Evolutionary conservation across 2,888 invertebrate genomes (phyloP).

Genomic region (Lochmaea crataegi): DNA sequence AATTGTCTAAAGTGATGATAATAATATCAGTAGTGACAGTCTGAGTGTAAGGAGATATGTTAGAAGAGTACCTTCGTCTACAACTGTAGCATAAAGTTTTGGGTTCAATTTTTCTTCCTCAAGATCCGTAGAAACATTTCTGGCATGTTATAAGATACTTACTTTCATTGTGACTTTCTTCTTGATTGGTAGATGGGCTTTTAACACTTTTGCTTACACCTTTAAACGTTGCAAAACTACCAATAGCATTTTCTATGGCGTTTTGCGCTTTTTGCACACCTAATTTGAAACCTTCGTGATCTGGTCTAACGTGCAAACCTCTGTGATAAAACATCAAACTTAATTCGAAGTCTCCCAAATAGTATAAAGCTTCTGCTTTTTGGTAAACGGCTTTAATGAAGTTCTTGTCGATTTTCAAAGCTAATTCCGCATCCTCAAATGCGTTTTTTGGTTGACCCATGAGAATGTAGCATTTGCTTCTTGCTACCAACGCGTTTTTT

Average conservation of each 20-base stretch:
- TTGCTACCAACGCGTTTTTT: constrained; percentile 86
- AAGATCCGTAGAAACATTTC: background rate
- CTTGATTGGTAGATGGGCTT: constrained; percentile 11
- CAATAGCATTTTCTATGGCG: constrained; percentile 92
- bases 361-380: constrained; percentile 93
- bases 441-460: constrained; percentile 87
- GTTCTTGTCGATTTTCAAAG: constrained; percentile 78
- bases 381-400: constrained; percentile 83
- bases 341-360: constrained; percentile 92
- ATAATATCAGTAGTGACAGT: no score
- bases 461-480: constrained; percentile 89
- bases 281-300: constrained; percentile 79
- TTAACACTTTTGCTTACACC: constrained; percentile 9
- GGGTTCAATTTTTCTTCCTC: no score
- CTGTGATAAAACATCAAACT: constrained; percentile 92
- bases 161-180: constrained; percentile 31
- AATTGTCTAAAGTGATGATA: no score
- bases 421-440: constrained; percentile 85
- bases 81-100: no score
- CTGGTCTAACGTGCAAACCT: constrained; percentile 85
- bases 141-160: constrained; percentile 7
- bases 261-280: constrained; percentile 94
- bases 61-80: no score
- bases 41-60: no score
- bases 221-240: constrained; percentile 58